Evolutionary conservation across 1,140 invertebrate genomes (phyloP).

Genomic region (Rhagoletis zephyria): DNA sequence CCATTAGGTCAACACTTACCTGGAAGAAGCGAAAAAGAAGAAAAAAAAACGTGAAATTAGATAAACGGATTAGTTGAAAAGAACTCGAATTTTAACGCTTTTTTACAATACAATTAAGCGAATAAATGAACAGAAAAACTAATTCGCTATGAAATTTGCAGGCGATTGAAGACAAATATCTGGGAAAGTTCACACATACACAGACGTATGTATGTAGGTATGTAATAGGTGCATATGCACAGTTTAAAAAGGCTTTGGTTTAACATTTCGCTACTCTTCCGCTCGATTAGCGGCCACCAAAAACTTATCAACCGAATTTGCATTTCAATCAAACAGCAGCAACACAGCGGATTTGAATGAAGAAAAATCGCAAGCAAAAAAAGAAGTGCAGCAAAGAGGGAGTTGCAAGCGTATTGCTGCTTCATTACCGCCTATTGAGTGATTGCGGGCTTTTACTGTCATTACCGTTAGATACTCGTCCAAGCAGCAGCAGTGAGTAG

Average conservation of each 20-base stretch:
- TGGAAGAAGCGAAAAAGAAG: not conserved
- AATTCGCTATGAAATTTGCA: not conserved
- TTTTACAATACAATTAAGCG: not conserved
- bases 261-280: constrained; percentile 16
- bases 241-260: not conserved
- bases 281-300: not conserved
- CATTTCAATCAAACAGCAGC: constrained; percentile 32
- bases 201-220: not conserved
- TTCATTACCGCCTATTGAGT: constrained; percentile 16
- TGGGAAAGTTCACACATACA: not conserved
- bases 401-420: constrained; percentile 1
- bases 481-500: not conserved
- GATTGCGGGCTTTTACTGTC: constrained; percentile 27
- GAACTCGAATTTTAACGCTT: not conserved
- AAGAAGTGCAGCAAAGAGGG: not conserved
- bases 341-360: not conserved
- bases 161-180: not conserved
- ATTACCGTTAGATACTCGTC: constrained; percentile 29
- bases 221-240: not conserved
- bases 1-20: constrained; percentile 35
- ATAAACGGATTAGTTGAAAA: not conserved
- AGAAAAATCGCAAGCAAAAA: not conserved
- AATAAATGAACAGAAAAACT: not conserved
- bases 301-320: constrained; percentile 18
- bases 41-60: constrained; percentile 19